A percentile compares a stretch with the other conserved stretches of the same genome.
Conservation (phyloP, 1,140 invertebrate species). For the Lanistes nyassanus region DNA sequence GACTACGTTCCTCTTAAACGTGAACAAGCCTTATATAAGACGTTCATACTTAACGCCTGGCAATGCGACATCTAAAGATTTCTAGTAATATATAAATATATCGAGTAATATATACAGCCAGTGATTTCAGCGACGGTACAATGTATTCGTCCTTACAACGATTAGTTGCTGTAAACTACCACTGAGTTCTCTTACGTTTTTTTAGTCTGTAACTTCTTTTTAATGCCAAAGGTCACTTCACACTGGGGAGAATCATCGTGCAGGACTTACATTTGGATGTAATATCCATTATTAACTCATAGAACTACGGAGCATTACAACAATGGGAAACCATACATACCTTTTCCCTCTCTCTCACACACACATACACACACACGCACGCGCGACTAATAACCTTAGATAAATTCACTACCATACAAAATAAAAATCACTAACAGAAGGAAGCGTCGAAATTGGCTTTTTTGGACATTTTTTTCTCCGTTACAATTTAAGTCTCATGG, state of each 20-base stretch:
- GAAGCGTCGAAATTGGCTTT: not conserved
- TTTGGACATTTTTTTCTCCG: not conserved
- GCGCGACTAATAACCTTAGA: too few relatives aligned
- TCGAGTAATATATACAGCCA: too few relatives aligned
- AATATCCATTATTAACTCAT: not conserved
- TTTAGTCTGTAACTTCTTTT: not conserved
- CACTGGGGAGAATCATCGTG: not conserved
- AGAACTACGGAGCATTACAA: not conserved
- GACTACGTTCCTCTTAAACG: too few relatives aligned
- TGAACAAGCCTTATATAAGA: too few relatives aligned
- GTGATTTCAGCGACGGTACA: too few relatives aligned
- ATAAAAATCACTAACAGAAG: not conserved
- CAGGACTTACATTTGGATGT: not conserved
- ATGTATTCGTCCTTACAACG: too few relatives aligned
- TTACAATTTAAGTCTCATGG: not conserved
- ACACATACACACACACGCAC: conserved; percentile 4
- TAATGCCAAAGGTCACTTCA: not conserved
- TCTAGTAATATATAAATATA: too few relatives aligned
- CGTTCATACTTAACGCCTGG: too few relatives aligned
- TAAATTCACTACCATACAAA: not conserved
- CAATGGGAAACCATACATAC: conserved; percentile 6
- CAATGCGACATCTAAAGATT: too few relatives aligned
- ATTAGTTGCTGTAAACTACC: too few relatives aligned
- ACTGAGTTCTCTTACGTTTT: not conserved
- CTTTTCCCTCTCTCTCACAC: not conserved